Conservation (phyloP, 2,113 vertebrate species). For the Lipophrys pholis region DNA sequence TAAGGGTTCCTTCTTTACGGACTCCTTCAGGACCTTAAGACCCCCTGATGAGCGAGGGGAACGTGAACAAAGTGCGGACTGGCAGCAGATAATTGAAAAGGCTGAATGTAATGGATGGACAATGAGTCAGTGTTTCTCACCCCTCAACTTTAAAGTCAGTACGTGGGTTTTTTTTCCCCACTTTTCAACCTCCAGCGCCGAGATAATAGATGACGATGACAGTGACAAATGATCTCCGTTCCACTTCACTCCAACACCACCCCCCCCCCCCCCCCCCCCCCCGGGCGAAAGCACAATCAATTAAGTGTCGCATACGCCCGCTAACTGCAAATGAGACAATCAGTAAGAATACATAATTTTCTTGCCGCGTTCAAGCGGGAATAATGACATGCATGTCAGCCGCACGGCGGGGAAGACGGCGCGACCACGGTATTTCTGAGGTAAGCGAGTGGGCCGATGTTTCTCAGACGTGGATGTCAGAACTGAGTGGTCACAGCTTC, state of each 20-base stretch:
- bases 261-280: not conserved
- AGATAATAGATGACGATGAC: constrained; percentile 25
- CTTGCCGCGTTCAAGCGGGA: not conserved
- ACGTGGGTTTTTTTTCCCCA: constrained; percentile 28
- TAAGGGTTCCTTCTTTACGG: not conserved
- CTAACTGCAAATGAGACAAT: constrained; percentile 59
- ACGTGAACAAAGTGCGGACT: not conserved
- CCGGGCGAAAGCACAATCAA: constrained; percentile 48
- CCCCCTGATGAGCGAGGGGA: not conserved
- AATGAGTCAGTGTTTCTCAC: constrained; percentile 1
- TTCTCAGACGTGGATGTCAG: no score
- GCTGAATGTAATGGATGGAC: not conserved
- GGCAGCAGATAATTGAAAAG: not conserved
- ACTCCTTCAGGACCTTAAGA: not conserved
- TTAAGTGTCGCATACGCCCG: constrained; percentile 20
- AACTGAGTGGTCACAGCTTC: no score
- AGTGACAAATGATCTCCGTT: constrained; percentile 44
- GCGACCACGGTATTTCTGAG: not conserved
- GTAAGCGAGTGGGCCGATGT: not conserved
- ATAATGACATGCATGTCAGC: constrained; percentile 12
- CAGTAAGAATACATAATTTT: constrained; percentile 45
- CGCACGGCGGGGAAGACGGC: not conserved
- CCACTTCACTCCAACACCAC: not conserved
- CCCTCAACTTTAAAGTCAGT: constrained; percentile 7
- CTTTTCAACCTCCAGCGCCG: constrained; percentile 14